These are phyloP conservation scores for Actenoides lindsayi DNA, from an alignment of 2,113 vertebrate species.

Conservation along the genomic window DNA sequence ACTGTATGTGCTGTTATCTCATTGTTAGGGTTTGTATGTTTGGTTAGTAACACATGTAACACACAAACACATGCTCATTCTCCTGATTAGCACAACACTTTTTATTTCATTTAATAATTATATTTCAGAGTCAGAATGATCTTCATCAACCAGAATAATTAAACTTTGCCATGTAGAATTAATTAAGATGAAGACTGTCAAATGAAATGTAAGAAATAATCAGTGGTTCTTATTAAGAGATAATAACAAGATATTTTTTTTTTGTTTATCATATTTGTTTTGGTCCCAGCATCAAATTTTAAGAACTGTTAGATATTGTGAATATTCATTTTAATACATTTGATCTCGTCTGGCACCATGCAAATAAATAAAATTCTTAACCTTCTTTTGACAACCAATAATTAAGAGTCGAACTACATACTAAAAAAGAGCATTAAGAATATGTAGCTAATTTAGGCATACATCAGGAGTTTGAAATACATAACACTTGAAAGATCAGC, in stretches of 20 bases:
- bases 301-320: slow-evolving; percentile 1
- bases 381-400: slow-evolving; percentile 10
- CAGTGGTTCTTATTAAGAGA: slow-evolving; percentile 44
- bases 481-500: background rate
- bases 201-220: slow-evolving; percentile 52
- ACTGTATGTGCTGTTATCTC: background rate
- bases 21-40: slow-evolving; percentile 23
- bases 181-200: slow-evolving; percentile 44
- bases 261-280: slow-evolving; percentile 32
- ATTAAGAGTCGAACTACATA: slow-evolving; percentile 2
- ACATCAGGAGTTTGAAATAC: background rate
- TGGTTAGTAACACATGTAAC: slow-evolving; percentile 9
- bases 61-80: background rate
- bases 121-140: background rate
- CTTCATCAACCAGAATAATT: slow-evolving; percentile 35
- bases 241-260: slow-evolving; percentile 29
- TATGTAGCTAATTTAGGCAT: slow-evolving; percentile 3
- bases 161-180: slow-evolving; percentile 29
- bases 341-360: background rate
- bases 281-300: slow-evolving; percentile 16
- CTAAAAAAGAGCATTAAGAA: background rate
- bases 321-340: slow-evolving; percentile 18
- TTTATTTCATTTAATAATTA: slow-evolving; percentile 57
- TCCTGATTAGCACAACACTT: slow-evolving; percentile 26
- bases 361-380: slow-evolving; percentile 44